phyloP scores from a whole-genome alignment of 2,797 vertebrate genomes.

The Tapera naevia region DNA sequence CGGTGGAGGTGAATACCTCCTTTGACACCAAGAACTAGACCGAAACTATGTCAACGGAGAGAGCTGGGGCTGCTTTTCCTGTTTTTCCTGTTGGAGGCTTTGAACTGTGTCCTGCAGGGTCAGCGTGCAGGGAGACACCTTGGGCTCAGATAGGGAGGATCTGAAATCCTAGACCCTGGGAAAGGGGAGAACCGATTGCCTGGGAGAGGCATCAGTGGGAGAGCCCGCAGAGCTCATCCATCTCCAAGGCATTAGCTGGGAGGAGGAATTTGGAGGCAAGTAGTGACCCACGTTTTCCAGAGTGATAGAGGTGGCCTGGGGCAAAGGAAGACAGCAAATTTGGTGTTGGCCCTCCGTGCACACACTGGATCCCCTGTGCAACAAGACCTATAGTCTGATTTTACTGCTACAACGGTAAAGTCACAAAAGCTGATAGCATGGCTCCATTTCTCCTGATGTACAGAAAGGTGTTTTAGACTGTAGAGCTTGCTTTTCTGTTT shows the following conservation, averaged over 20 bases:
- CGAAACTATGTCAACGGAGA: conserved; percentile 66
- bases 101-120: conserved; percentile 73
- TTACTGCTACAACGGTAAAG: not conserved
- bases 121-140: conserved; percentile 34
- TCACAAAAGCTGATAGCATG: not conserved
- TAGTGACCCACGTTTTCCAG: not conserved
- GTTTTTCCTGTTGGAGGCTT: conserved; percentile 72
- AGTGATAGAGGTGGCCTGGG: not conserved
- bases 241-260: not conserved
- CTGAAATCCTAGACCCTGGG: conserved; percentile 67
- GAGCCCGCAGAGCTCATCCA: not conserved
- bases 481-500: not conserved
- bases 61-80: conserved; percentile 59
- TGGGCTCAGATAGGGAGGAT: conserved; percentile 21
- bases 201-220: not conserved
- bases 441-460: not conserved
- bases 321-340: not conserved
- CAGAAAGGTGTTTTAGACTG: not conserved
- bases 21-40: conserved; percentile 72
- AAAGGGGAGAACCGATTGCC: not conserved
- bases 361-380: rapidly evolving
- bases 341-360: rapidly evolving
- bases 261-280: not conserved
- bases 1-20: conserved; percentile 51
- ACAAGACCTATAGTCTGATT: not conserved